Conservation (phyloP, 2,113 vertebrate genomes). For the Aptenodytes forsteri region DNA sequence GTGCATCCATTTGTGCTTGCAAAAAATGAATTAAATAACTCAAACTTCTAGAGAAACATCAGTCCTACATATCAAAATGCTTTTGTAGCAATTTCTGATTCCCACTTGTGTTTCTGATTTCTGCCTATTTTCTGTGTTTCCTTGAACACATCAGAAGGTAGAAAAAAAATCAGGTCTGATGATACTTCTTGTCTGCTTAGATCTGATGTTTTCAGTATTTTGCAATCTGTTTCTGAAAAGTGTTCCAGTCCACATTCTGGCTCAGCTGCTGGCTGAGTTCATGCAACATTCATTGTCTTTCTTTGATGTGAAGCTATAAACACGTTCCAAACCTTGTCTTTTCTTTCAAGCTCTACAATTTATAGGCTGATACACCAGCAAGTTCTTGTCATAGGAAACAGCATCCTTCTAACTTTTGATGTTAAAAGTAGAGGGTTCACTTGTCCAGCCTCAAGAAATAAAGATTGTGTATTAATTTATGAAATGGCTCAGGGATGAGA, state of each 20-base stretch:
- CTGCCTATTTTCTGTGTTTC: background rate
- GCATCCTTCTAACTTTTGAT: background rate
- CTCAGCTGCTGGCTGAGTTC: background rate
- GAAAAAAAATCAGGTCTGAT: background rate
- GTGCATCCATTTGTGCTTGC: background rate
- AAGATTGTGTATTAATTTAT: background rate
- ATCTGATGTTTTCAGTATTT: background rate
- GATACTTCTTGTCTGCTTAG: background rate
- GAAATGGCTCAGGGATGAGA: background rate
- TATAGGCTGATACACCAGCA: background rate
- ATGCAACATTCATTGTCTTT: background rate
- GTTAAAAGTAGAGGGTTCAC: fast-evolving
- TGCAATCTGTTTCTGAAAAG: background rate
- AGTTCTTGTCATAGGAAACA: background rate
- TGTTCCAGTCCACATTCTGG: background rate
- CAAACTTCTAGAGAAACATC: background rate
- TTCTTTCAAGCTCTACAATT: background rate
- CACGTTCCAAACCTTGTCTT: fast-evolving
- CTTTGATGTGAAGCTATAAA: background rate
- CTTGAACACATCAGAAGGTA: background rate
- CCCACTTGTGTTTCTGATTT: background rate
- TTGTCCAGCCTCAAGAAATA: background rate
- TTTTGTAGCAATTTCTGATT: background rate
- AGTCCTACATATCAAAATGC: background rate
- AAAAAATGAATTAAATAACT: background rate